Evolutionary conservation across 2,797 vertebrate species (phyloP).

Genomic region (Pangasius djambal): DNA sequence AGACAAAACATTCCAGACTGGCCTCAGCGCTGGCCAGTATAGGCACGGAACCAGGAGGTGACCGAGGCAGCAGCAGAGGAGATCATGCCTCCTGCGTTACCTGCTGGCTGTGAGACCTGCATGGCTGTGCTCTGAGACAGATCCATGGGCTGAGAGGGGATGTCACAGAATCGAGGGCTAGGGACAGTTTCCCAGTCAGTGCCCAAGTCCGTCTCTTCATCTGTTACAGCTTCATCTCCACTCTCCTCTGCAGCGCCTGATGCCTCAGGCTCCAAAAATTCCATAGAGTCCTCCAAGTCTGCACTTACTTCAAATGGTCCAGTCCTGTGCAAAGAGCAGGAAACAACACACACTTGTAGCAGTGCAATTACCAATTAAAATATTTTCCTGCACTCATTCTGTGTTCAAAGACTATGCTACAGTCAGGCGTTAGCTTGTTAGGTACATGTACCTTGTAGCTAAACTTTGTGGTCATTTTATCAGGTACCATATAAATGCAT

Average conservation of each 20-base stretch:
- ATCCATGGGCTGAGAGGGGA: conserved; percentile 93
- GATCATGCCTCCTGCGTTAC: conserved; percentile 91
- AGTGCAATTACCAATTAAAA: background rate
- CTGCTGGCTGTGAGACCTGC: conserved; percentile 87
- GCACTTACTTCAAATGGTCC: conserved; percentile 92
- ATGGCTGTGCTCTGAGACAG: conserved; percentile 88
- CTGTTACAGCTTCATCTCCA: conserved; percentile 86
- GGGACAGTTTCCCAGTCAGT: conserved; percentile 98
- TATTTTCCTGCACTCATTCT: background rate
- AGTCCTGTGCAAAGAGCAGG: conserved; percentile 73
- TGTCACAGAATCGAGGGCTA: conserved; percentile 94
- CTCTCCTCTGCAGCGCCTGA: conserved; percentile 87
- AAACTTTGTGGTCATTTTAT: background rate
- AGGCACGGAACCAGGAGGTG: conserved; percentile 92
- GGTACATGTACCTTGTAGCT: background rate
- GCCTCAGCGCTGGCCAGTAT: conserved; percentile 90
- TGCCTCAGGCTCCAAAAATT: conserved; percentile 91
- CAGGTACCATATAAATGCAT: background rate
- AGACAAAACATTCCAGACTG: conserved; percentile 5
- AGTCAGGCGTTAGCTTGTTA: background rate
- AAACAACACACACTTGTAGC: background rate
- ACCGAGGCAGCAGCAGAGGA: conserved; percentile 94
- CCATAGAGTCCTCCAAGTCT: conserved; percentile 96
- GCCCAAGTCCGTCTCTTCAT: conserved; percentile 95
- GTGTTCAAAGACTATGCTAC: background rate